These are phyloP conservation scores for Eonycteris spelaea DNA, from an alignment of 2,113 vertebrate species.

Conservation along the genomic window DNA sequence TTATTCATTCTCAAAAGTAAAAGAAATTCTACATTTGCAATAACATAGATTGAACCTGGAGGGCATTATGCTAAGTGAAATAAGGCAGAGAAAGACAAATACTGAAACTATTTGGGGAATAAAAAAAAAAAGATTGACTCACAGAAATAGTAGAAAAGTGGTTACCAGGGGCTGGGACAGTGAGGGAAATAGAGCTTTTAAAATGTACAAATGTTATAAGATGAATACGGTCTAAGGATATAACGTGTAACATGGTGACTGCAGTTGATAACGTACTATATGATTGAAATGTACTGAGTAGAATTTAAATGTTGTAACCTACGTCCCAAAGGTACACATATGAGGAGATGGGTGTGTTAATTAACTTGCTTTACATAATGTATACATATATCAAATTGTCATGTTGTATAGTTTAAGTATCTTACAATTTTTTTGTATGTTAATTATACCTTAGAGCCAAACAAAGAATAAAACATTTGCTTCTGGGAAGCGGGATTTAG, in stretches of 20 bases:
- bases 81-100: neutral
- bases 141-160: neutral
- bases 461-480: neutral
- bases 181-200: neutral
- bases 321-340: neutral
- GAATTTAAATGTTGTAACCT: neutral
- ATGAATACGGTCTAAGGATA: neutral
- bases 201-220: neutral
- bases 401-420: neutral
- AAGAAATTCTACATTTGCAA: neutral
- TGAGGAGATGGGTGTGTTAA: neutral
- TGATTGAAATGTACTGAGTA: neutral
- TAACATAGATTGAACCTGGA: neutral
- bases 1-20: neutral
- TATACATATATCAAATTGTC: neutral
- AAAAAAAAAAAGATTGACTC: neutral
- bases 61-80: neutral
- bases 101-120: neutral
- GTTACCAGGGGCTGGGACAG: neutral
- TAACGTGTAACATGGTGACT: neutral
- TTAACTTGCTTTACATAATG: neutral
- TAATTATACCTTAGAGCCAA: neutral
- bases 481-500: neutral
- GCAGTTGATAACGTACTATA: neutral
- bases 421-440: neutral